Conservation (phyloP, 2,113 vertebrate genomes). For the Pleuronectes platessa region DNA sequence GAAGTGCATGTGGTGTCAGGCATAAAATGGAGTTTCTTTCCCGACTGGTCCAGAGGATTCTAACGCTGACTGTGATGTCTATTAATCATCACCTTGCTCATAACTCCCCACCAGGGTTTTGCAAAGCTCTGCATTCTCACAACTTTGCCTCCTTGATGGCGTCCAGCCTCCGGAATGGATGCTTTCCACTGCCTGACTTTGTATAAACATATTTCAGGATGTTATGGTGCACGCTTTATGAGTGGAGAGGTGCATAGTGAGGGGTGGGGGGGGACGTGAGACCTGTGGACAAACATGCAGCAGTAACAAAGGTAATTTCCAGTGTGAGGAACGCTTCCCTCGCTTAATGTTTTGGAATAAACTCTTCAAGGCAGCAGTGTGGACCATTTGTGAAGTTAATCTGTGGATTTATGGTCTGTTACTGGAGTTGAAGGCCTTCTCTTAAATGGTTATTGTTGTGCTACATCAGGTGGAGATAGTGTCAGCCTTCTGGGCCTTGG, state of each 20-base stretch:
- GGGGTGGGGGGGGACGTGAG: background rate
- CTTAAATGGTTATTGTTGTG: conserved; percentile 47
- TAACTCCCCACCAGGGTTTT: conserved; percentile 35
- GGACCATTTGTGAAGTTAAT: conserved; percentile 61
- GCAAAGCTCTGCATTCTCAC: conserved; percentile 28
- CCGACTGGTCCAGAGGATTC: conserved; percentile 1
- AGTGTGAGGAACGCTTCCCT: conserved; percentile 45
- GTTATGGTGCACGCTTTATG: conserved; percentile 39
- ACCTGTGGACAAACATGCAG: conserved; percentile 18
- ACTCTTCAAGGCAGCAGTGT: conserved; percentile 56
- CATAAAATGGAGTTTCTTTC: conserved; percentile 23
- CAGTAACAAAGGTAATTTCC: conserved; percentile 55
- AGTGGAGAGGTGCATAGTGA: conserved; percentile 42
- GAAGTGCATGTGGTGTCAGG: background rate
- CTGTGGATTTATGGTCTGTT: conserved; percentile 54
- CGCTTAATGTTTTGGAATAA: conserved; percentile 68
- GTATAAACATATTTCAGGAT: conserved; percentile 58
- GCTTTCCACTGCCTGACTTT: conserved; percentile 30
- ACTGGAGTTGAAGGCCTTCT: conserved; percentile 48
- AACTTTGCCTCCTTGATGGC: conserved; percentile 9
- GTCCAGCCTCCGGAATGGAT: conserved; percentile 33
- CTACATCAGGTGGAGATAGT: conserved; percentile 45
- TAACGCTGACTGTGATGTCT: conserved; percentile 19
- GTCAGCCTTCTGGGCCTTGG: conserved; percentile 20
- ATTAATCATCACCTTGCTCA: conserved; percentile 35